Percentiles rank a stretch among this genome's conserved stretches.
These are phyloP conservation scores for Ischnus inquisitorius DNA, from an alignment of 2,888 invertebrate genomes.

Conservation along the genomic window DNA sequence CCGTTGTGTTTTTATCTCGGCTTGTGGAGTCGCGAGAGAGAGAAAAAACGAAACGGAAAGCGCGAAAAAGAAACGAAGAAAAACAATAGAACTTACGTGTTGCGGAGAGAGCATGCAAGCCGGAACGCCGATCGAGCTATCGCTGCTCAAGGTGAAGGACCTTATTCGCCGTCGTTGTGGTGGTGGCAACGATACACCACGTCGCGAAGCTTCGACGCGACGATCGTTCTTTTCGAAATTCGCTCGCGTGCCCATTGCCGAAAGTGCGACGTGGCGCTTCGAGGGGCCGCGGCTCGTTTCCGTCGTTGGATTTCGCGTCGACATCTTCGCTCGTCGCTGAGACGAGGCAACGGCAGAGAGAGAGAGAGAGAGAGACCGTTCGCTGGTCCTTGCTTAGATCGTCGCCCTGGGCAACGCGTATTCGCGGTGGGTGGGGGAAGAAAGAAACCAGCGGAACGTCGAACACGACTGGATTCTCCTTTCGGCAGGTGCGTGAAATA, in stretches of 20 bases:
- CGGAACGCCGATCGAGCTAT: slow-evolving; percentile 26
- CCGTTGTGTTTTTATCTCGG: neutral
- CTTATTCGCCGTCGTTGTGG: neutral
- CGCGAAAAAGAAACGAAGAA: neutral
- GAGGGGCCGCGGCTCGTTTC: neutral
- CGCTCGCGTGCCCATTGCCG: neutral
- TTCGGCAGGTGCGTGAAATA: slow-evolving; percentile 24
- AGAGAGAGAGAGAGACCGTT: too few species aligned
- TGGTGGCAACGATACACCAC: slow-evolving; percentile 9
- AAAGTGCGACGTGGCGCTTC: too few species aligned
- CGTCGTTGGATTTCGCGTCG: neutral
- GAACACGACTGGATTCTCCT: neutral
- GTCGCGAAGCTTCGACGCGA: slow-evolving; percentile 17
- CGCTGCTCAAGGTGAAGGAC: slow-evolving; percentile 31
- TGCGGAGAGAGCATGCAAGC: slow-evolving; percentile 51
- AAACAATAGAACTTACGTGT: neutral
- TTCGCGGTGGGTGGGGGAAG: neutral
- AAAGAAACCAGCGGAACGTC: neutral
- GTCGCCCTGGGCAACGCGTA: slow-evolving; percentile 12
- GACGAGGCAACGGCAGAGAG: slow-evolving; percentile 12
- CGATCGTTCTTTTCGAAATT: neutral
- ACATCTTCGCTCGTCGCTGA: neutral
- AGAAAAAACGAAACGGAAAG: neutral
- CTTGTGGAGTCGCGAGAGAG: neutral
- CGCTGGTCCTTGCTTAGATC: slow-evolving; percentile 25